Evolutionary conservation across 2,888 invertebrate genomes (phyloP).

Genomic region (Orchesellides sinensis): DNA sequence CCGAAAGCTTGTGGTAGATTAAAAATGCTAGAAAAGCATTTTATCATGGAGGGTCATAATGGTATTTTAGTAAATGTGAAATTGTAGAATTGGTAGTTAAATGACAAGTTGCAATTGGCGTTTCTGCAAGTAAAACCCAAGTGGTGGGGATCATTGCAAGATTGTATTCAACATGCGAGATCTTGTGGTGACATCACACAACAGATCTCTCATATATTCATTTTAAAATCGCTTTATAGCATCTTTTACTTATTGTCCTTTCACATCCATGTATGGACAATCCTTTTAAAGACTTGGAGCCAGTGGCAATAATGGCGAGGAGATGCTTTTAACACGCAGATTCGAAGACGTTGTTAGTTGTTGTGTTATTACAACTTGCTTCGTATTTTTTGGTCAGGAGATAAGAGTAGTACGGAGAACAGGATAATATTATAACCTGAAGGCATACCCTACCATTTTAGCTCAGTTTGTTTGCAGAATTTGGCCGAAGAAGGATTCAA

Average conservation of each 20-base stretch:
- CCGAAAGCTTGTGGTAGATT: not conserved
- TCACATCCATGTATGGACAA: constrained; percentile 58
- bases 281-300: constrained; percentile 64
- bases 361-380: constrained; percentile 1
- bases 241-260: constrained; percentile 45
- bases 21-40: not conserved
- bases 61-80: not conserved
- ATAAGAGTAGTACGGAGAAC: not conserved
- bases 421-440: not conserved
- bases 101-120: not conserved
- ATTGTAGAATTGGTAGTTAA: not conserved
- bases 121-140: no score
- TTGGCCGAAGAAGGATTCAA: constrained; percentile 25
- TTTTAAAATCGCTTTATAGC: constrained; percentile 45
- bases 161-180: not conserved
- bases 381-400: constrained; percentile 27
- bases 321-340: constrained; percentile 4
- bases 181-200: constrained; percentile 47
- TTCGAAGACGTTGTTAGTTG: not conserved
- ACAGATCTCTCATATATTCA: constrained; percentile 31
- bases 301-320: constrained; percentile 59
- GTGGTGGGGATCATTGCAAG: no score
- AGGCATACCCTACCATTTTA: constrained; percentile 5
- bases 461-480: constrained; percentile 15
- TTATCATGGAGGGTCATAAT: not conserved